These are phyloP conservation scores for Agrochola macilenta DNA, from an alignment of 2,888 invertebrate genomes.

Conservation along the genomic window DNA sequence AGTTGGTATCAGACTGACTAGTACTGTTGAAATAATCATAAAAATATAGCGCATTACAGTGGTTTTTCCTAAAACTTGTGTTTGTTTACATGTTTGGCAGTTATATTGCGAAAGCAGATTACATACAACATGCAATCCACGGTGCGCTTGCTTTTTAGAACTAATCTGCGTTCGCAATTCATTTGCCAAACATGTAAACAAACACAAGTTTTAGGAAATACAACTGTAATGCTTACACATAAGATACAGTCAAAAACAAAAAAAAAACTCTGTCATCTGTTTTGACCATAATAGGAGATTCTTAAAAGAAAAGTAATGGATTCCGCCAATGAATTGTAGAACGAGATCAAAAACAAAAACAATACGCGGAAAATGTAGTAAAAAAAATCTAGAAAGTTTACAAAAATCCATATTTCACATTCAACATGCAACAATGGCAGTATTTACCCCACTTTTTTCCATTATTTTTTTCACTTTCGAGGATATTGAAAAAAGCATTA, in stretches of 20 bases:
- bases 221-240: too few species aligned
- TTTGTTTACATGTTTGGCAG: too few species aligned
- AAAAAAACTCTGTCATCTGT: neutral
- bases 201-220: too few species aligned
- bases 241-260: too few species aligned
- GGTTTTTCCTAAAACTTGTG: too few species aligned
- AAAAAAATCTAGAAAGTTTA: slow-evolving; percentile 21
- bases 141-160: neutral
- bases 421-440: slow-evolving; percentile 23
- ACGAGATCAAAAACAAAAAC: neutral
- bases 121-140: too few species aligned
- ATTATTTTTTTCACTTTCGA: slow-evolving; percentile 12
- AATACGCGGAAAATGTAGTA: neutral
- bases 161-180: too few species aligned
- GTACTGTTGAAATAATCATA: too few species aligned
- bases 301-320: neutral
- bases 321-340: neutral
- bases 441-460: neutral
- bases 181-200: too few species aligned
- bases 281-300: neutral
- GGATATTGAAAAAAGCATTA: neutral
- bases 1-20: too few species aligned
- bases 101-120: too few species aligned
- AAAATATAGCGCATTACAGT: too few species aligned
- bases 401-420: slow-evolving; percentile 9